These are phyloP conservation scores for Drosophila kokeensis DNA, from an alignment of 2,888 invertebrate species.

Conservation along the genomic window DNA sequence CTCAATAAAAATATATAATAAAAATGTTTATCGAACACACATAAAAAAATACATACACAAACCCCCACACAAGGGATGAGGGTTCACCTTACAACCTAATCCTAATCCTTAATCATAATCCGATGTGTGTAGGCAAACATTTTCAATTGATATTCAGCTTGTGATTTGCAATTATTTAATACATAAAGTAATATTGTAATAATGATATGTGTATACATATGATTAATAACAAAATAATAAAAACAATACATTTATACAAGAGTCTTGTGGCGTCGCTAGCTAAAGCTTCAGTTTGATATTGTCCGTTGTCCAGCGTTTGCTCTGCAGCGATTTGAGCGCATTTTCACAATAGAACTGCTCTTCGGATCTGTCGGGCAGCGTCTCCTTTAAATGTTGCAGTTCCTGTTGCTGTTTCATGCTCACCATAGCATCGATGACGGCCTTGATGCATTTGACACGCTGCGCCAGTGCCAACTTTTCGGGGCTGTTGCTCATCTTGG, in stretches of 20 bases:
- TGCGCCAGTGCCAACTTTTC: conserved; percentile 81
- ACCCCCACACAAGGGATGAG: background rate
- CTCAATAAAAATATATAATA: conserved; percentile 57
- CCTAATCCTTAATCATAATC: background rate
- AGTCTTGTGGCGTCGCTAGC: conserved; percentile 1
- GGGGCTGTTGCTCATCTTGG: conserved; percentile 81
- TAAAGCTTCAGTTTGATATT: conserved; percentile 82
- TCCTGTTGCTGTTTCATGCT: conserved; percentile 82
- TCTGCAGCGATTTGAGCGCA: conserved; percentile 86
- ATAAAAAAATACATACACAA: conserved; percentile 1
- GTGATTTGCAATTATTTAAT: conserved; percentile 79
- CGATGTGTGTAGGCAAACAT: conserved; percentile 23
- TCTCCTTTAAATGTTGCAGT: conserved; percentile 76
- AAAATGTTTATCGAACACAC: conserved; percentile 29
- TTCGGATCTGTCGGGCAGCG: conserved; percentile 86
- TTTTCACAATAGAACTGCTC: conserved; percentile 91
- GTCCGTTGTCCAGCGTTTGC: conserved; percentile 84
- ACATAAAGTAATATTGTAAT: conserved; percentile 47
- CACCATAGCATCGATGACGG: conserved; percentile 83
- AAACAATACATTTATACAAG: conserved; percentile 67
- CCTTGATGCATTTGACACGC: conserved; percentile 83
- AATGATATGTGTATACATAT: conserved; percentile 49
- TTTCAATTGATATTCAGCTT: conserved; percentile 80
- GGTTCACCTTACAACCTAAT: background rate
- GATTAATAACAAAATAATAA: conserved; percentile 52